Evolutionary conservation across 2,113 vertebrate species (phyloP).

Genomic region (Scalopus aquaticus): DNA sequence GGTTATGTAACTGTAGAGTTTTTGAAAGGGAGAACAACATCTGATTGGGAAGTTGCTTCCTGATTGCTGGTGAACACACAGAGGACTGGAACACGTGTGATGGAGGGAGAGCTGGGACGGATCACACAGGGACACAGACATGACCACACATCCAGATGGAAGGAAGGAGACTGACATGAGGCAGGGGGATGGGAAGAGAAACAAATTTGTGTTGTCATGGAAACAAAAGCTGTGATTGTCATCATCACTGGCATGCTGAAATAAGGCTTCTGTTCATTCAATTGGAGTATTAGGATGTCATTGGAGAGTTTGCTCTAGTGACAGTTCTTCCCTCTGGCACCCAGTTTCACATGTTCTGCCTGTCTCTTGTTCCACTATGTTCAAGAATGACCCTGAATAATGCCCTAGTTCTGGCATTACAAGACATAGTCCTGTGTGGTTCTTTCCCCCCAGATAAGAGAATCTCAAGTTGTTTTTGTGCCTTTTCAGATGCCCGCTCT

Average conservation of each 20-base stretch:
- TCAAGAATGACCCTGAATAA: neutral
- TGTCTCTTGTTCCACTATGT: neutral
- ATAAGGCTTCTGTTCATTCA: neutral
- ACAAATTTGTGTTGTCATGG: slow-evolving; percentile 27
- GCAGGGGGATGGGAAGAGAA: neutral
- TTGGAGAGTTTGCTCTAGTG: neutral
- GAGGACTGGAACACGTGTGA: neutral
- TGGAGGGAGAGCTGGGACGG: neutral
- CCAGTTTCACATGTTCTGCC: neutral
- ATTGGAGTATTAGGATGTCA: neutral
- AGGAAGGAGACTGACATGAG: neutral
- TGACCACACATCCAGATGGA: neutral
- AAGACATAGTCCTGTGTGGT: neutral
- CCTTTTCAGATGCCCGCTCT: neutral
- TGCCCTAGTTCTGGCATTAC: neutral
- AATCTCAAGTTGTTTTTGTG: neutral
- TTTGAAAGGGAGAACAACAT: neutral
- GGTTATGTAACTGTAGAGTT: neutral
- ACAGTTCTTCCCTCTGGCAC: neutral
- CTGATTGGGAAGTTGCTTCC: neutral
- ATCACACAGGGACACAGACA: neutral
- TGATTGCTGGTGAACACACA: neutral
- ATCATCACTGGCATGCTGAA: neutral
- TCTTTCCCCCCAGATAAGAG: neutral
- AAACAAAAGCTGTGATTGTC: slow-evolving; percentile 29